These are phyloP conservation scores for Smithornis capensis DNA, from an alignment of 2,113 vertebrate species.

Conservation along the genomic window DNA sequence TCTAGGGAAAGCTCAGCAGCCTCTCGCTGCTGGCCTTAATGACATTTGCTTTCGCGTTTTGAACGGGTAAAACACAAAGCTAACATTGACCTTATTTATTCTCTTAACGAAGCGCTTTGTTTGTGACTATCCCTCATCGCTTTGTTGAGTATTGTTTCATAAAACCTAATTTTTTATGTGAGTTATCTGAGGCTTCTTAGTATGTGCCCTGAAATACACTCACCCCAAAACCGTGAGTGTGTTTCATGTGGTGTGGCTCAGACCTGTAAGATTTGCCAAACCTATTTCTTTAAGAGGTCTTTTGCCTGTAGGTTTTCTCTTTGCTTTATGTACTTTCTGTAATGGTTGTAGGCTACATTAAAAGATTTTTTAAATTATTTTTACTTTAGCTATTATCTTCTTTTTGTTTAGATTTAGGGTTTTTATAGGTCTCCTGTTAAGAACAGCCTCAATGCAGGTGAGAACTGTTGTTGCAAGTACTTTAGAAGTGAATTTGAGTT, in stretches of 20 bases:
- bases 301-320: not conserved
- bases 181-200: fast-evolving
- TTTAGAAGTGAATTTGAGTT: not conserved
- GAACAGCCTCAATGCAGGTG: not conserved
- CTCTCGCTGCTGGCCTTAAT: fast-evolving
- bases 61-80: not conserved
- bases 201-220: fast-evolving
- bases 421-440: not conserved
- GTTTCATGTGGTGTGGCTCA: not conserved
- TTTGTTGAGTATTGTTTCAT: not conserved
- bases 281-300: fast-evolving
- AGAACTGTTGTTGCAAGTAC: not conserved
- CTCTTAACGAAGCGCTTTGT: not conserved
- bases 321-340: not conserved
- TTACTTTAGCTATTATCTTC: not conserved
- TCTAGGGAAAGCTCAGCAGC: fast-evolving
- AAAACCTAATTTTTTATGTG: not conserved
- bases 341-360: not conserved
- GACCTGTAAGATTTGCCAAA: not conserved
- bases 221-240: not conserved
- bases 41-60: not conserved
- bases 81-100: fast-evolving
- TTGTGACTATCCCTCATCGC: fast-evolving
- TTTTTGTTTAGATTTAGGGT: not conserved
- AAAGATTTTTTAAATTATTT: not conserved